Evolutionary conservation across 2,888 invertebrate genomes (phyloP).

Genomic region (Pedicia rivosa): DNA sequence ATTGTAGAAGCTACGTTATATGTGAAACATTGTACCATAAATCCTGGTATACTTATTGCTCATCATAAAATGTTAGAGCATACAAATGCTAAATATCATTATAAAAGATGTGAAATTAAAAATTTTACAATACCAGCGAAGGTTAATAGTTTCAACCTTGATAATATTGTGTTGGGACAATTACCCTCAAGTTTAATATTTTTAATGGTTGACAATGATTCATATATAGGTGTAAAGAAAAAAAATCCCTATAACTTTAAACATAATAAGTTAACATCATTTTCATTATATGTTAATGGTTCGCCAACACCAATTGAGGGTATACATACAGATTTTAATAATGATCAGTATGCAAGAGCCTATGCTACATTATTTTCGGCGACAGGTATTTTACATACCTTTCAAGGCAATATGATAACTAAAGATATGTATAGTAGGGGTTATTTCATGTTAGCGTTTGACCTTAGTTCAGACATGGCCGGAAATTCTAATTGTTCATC

Average conservation of each 20-base stretch:
- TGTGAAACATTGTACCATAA: neutral
- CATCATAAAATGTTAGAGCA: too few relatives aligned
- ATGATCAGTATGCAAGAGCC: neutral
- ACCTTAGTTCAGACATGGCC: neutral
- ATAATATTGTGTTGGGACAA: neutral
- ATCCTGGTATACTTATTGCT: constrained; percentile 1
- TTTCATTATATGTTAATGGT: neutral
- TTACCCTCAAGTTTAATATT: too few relatives aligned
- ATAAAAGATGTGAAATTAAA: neutral
- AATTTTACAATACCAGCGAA: neutral
- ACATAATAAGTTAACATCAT: neutral
- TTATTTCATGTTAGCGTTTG: constrained; percentile 1
- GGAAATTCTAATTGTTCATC: neutral
- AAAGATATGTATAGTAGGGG: neutral
- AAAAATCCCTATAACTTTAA: constrained; percentile 2
- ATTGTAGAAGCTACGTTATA: constrained; percentile 4
- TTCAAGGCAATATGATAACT: neutral
- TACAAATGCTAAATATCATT: too few relatives aligned
- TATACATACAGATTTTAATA: too few relatives aligned
- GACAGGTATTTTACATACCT: neutral
- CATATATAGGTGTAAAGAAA: neutral
- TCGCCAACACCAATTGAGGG: too few relatives aligned
- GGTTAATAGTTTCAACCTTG: neutral
- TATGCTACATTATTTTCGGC: neutral
- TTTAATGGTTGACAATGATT: neutral